Conservation (phyloP, 2,797 vertebrate genomes). For the Peromyscus attwateri region DNA sequence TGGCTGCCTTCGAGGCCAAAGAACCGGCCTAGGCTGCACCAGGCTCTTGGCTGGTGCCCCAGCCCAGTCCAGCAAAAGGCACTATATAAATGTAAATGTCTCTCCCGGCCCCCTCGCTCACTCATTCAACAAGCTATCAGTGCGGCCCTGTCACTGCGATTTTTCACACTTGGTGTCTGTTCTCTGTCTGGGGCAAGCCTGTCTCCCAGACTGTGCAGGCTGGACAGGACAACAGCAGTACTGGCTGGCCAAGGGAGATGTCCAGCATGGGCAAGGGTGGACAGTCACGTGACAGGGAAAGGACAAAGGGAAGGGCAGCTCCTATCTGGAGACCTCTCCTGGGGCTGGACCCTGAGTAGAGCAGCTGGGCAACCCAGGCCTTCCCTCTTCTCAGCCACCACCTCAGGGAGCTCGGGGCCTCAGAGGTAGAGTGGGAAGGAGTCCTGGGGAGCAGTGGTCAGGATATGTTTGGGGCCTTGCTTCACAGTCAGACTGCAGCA, state of each 20-base stretch:
- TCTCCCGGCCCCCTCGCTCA: slow-evolving; percentile 73
- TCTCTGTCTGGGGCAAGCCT: slow-evolving; percentile 73
- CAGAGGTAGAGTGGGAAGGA: not conserved
- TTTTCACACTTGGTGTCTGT: slow-evolving; percentile 85
- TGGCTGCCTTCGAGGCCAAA: not conserved
- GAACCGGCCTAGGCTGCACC: not conserved
- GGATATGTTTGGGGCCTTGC: not conserved
- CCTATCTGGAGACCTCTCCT: too few species aligned
- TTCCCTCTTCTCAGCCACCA: too few species aligned
- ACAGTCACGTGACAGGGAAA: not conserved
- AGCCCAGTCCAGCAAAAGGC: slow-evolving; percentile 62
- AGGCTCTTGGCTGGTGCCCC: not conserved
- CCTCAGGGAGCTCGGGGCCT: not conserved
- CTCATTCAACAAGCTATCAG: slow-evolving; percentile 83
- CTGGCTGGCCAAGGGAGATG: not conserved
- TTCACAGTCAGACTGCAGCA: not conserved
- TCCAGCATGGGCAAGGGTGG: not conserved
- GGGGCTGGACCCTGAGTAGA: not conserved
- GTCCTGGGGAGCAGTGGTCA: not conserved
- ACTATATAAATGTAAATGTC: slow-evolving; percentile 90
- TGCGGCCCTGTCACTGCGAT: slow-evolving; percentile 86
- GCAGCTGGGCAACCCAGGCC: too few species aligned
- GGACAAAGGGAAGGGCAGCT: not conserved
- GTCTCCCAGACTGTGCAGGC: slow-evolving; percentile 73
- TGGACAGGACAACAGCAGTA: not conserved